Conservation (phyloP, 2,888 invertebrate species). For the Hirtodrosophila alboralis region DNA sequence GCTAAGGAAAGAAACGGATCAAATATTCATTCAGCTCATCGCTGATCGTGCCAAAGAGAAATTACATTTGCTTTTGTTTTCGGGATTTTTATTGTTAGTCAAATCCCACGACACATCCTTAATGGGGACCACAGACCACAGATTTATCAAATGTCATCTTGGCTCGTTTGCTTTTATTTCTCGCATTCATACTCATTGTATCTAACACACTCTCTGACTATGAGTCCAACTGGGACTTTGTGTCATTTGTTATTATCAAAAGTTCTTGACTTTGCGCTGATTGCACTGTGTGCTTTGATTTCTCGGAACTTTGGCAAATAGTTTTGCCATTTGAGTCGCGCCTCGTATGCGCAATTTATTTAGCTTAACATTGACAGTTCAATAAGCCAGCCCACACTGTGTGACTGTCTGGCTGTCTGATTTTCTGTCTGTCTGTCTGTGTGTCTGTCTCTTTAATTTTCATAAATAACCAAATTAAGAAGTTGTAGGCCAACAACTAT, state of each 20-base stretch:
- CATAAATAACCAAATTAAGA: constrained; percentile 69
- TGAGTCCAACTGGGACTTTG: background rate
- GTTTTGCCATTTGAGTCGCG: constrained; percentile 55
- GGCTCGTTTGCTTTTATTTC: constrained; percentile 25
- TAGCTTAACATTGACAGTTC: constrained; percentile 79
- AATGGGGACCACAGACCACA: constrained; percentile 69
- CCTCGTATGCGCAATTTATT: constrained; percentile 68
- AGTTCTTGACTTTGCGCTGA: constrained; percentile 66
- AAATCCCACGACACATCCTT: constrained; percentile 48
- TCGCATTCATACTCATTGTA: constrained; percentile 19
- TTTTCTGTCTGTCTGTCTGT: constrained; percentile 8
- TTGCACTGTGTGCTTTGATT: constrained; percentile 67
- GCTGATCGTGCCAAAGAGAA: constrained; percentile 64
- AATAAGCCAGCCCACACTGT: constrained; percentile 57
- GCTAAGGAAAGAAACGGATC: no score
- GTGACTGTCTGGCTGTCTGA: background rate
- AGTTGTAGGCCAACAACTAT: constrained; percentile 52
- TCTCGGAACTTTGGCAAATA: constrained; percentile 65
- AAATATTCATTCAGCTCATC: constrained; percentile 32
- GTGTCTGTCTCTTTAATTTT: constrained; percentile 64
- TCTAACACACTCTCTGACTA: constrained; percentile 1
- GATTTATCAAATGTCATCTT: constrained; percentile 77
- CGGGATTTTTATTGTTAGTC: constrained; percentile 60
- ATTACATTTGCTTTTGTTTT: constrained; percentile 59
- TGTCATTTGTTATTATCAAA: constrained; percentile 75